phyloP scores from a whole-genome alignment of 2,113 vertebrate species.

The Lepidothrix coronata region DNA sequence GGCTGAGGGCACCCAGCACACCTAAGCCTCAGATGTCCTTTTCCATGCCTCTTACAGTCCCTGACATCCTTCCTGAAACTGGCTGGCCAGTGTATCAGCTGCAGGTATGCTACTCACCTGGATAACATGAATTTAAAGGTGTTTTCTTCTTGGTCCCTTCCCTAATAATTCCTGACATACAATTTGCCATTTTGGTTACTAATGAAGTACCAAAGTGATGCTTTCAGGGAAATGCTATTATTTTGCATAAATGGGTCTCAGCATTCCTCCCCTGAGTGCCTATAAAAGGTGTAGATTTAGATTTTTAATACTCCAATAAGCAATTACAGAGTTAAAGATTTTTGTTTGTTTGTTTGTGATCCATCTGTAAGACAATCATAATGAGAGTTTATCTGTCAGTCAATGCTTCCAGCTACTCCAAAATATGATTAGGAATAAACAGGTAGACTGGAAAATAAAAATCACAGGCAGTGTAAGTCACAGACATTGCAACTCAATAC shows the following conservation, averaged over 20 bases:
- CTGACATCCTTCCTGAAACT: not conserved
- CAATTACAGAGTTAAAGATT: not conserved
- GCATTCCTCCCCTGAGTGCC: not conserved
- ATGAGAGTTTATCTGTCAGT: not conserved
- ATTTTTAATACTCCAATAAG: not conserved
- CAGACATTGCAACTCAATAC: not conserved
- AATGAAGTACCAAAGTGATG: not conserved
- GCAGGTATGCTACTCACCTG: no score
- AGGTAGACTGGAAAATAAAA: not conserved
- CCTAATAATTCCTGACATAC: not conserved
- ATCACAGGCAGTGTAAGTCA: not conserved
- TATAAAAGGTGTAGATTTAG: not conserved
- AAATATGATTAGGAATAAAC: not conserved
- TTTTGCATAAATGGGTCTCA: not conserved
- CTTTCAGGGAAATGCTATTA: not conserved
- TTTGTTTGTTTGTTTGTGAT: not conserved
- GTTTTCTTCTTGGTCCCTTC: not conserved
- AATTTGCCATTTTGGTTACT: not conserved
- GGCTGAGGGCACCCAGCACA: fast-evolving
- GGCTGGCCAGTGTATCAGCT: not conserved
- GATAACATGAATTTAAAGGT: not conserved
- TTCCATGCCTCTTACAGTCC: not conserved
- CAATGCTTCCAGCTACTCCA: not conserved
- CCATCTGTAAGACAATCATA: not conserved
- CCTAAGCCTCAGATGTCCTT: not conserved